These are phyloP conservation scores for Eriosoma lanigerum DNA, from an alignment of 1,140 invertebrate species.

Conservation along the genomic window DNA sequence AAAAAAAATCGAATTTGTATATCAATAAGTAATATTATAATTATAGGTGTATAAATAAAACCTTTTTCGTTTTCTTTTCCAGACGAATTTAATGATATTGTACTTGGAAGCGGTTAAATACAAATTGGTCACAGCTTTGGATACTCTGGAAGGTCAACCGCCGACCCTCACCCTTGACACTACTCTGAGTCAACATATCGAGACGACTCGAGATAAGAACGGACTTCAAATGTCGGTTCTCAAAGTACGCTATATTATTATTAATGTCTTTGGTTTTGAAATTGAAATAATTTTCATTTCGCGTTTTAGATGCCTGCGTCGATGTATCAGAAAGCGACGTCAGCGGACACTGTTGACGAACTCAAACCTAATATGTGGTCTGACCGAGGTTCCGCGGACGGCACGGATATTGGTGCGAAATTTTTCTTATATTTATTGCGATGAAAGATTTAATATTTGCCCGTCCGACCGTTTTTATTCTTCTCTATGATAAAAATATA, in stretches of 20 bases:
- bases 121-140: constrained; percentile 79
- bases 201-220: constrained; percentile 85
- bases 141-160: constrained; percentile 76
- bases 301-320: constrained; percentile 2
- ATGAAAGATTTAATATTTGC: not conserved
- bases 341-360: not conserved
- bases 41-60: too few species aligned
- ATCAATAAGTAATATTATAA: too few species aligned
- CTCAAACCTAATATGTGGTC: constrained; percentile 64
- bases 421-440: not conserved
- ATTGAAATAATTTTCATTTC: too few species aligned
- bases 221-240: constrained; percentile 82
- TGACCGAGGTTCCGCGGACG: constrained; percentile 79
- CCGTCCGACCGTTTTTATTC: too few species aligned
- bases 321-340: not conserved
- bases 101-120: constrained; percentile 87
- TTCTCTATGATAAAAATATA: too few species aligned
- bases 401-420: constrained; percentile 59
- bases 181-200: constrained; percentile 81
- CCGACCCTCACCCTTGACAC: constrained; percentile 69
- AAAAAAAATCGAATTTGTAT: too few species aligned
- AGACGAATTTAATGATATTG: constrained; percentile 90
- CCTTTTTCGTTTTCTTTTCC: constrained; percentile 57
- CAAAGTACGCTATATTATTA: constrained; percentile 63
- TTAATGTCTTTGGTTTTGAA: too few species aligned